These are phyloP conservation scores for Meghimatium bilineatum DNA, from an alignment of 2,888 invertebrate genomes.

Conservation along the genomic window DNA sequence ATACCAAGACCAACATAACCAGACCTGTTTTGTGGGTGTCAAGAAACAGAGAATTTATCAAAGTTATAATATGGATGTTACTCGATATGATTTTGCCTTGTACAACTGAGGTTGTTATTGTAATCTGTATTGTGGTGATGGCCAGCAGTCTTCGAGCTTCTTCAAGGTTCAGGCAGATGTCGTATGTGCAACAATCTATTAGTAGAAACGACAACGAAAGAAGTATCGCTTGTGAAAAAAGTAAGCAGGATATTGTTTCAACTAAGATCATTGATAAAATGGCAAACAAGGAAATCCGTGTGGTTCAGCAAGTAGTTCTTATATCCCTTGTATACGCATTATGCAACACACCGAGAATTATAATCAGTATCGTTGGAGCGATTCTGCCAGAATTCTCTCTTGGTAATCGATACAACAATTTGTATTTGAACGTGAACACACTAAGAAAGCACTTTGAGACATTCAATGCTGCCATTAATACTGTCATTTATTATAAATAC, in stretches of 20 bases:
- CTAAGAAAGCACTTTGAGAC: not conserved
- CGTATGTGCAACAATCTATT: not conserved
- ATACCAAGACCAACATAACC: not conserved
- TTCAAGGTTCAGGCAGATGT: not conserved
- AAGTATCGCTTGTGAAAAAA: not conserved
- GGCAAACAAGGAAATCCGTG: not conserved
- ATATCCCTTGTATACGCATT: not conserved
- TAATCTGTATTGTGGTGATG: conserved; percentile 27
- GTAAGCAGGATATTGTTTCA: not conserved
- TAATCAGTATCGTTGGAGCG: not conserved
- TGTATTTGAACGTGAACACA: not conserved
- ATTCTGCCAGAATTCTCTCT: not conserved
- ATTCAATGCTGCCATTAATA: conserved; percentile 23
- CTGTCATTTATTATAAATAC: conserved; percentile 34
- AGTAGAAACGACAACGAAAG: not conserved
- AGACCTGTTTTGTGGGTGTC: not conserved
- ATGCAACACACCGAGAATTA: conserved; percentile 11
- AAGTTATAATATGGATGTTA: not conserved
- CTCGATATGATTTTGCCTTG: not conserved
- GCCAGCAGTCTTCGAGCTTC: conserved; percentile 4
- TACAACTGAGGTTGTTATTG: not conserved
- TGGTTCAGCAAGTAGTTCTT: conserved; percentile 26
- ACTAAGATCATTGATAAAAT: not conserved
- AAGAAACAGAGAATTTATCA: not conserved
- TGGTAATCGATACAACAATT: conserved; percentile 2